phyloP scores from a whole-genome alignment of 2,888 invertebrate species.

The Diarsia dahlii region DNA sequence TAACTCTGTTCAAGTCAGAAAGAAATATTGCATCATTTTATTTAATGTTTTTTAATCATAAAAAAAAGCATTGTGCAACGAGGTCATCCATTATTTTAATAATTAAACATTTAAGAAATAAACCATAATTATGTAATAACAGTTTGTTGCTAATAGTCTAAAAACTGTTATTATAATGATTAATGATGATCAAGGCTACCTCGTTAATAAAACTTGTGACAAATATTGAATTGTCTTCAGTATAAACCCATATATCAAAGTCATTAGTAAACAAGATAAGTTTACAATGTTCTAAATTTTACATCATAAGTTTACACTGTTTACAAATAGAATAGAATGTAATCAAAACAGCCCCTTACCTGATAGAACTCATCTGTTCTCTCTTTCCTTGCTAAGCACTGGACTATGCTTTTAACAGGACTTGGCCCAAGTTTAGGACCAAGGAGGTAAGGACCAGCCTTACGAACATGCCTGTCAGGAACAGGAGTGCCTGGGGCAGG shows the following conservation, averaged over 20 bases:
- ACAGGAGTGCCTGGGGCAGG: slow-evolving; percentile 89
- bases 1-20: not conserved
- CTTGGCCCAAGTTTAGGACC: slow-evolving; percentile 93
- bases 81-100: not conserved
- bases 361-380: slow-evolving; percentile 93
- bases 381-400: slow-evolving; percentile 93
- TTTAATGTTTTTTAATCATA: not conserved
- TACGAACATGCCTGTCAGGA: slow-evolving; percentile 88
- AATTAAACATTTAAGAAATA: not conserved
- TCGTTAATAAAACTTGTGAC: not conserved
- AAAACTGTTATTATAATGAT: not conserved
- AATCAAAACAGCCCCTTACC: slow-evolving; percentile 71
- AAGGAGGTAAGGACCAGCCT: slow-evolving; percentile 93
- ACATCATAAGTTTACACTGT: slow-evolving; percentile 13
- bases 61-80: slow-evolving; percentile 9
- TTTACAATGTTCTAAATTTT: slow-evolving; percentile 5
- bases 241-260: not conserved
- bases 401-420: slow-evolving; percentile 94
- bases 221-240: slow-evolving; percentile 1
- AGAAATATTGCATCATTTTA: slow-evolving; percentile 45
- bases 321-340: slow-evolving; percentile 20
- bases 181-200: not conserved
- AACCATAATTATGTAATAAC: slow-evolving; percentile 12
- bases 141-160: not conserved
- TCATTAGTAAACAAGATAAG: slow-evolving; percentile 1